Conservation (phyloP, 2,888 invertebrate genomes). For the Erebia epiphron region DNA sequence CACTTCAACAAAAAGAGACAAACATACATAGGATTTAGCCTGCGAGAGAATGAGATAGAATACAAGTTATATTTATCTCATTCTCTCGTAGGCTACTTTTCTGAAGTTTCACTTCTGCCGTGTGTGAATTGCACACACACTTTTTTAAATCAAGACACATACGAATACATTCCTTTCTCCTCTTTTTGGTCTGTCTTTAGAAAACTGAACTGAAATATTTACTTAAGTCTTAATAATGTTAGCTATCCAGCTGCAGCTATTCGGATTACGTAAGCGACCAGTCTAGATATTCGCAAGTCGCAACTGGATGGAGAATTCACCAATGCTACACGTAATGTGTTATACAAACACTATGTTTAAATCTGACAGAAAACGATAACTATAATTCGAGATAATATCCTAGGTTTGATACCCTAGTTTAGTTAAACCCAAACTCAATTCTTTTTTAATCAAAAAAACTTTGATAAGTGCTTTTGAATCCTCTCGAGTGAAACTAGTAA, state of each 20-base stretch:
- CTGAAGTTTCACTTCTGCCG: too few species aligned
- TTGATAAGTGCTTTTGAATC: too few species aligned
- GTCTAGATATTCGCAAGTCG: constrained; percentile 27
- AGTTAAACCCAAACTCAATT: background rate
- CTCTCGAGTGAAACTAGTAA: too few species aligned
- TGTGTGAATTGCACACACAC: too few species aligned
- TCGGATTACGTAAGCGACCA: constrained; percentile 32
- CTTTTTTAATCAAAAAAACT: too few species aligned
- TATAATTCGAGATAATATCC: background rate
- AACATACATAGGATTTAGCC: too few species aligned
- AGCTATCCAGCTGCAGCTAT: constrained; percentile 9
- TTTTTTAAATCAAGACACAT: too few species aligned
- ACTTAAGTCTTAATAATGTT: constrained; percentile 16
- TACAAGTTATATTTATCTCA: too few species aligned
- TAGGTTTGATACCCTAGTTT: background rate
- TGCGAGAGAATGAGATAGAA: too few species aligned
- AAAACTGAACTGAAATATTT: background rate
- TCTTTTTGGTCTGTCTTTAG: background rate
- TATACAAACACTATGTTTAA: constrained; percentile 34
- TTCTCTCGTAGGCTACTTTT: too few species aligned
- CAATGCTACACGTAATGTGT: constrained; percentile 32
- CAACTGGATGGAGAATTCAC: constrained; percentile 31
- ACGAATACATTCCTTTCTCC: background rate
- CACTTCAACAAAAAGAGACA: too few species aligned
- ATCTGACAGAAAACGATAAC: background rate